Evolutionary conservation across 92 coral and sea anemone genomes (phyloP).

Genomic region (Chrysogorgia sp.): DNA sequence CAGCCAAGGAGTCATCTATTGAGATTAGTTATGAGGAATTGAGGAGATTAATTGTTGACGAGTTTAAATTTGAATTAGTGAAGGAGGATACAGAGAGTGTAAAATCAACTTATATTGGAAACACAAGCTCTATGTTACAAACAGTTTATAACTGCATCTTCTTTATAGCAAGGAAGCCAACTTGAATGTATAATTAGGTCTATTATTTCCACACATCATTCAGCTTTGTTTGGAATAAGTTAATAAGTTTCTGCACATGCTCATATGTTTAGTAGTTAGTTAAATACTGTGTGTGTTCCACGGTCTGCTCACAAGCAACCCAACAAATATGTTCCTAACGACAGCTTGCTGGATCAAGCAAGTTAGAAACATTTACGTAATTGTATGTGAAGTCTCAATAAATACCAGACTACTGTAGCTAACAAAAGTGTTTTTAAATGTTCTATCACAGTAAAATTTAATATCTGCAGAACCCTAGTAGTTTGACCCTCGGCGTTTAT

Average conservation of each 20-base stretch:
- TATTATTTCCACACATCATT: no score
- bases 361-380: background rate
- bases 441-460: background rate
- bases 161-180: constrained; percentile 88
- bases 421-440: no score
- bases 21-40: constrained; percentile 91
- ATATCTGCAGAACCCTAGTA: constrained; percentile 6
- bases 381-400: no score
- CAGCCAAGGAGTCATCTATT: constrained; percentile 85
- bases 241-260: background rate
- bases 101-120: constrained; percentile 89
- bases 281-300: background rate
- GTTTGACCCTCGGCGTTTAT: constrained; percentile 30
- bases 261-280: background rate
- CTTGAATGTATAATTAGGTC: constrained; percentile 32
- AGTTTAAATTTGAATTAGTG: constrained; percentile 81
- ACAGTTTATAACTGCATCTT: constrained; percentile 85
- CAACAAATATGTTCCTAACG: no score
- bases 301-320: background rate
- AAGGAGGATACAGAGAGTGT: constrained; percentile 70
- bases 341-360: background rate
- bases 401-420: no score
- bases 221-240: no score
- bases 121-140: constrained; percentile 82
- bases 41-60: constrained; percentile 67